A percentile compares a stretch with the other conserved stretches of the same genome.
Conservation (phyloP, 2,113 vertebrate genomes). For the Halichoeres trimaculatus region DNA sequence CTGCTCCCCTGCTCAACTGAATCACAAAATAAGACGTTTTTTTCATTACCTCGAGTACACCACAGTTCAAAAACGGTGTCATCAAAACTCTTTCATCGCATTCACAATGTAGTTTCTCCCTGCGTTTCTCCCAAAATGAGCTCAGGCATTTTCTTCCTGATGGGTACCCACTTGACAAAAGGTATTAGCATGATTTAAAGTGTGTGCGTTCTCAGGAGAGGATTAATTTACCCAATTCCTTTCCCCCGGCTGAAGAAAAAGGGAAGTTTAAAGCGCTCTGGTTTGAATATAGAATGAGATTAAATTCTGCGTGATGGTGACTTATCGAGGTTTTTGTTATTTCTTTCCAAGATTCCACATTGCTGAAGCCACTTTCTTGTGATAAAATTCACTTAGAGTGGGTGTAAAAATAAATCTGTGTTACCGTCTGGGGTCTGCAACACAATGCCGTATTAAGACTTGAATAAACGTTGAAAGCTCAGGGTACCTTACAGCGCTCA, state of each 20-base stretch:
- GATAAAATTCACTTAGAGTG: conserved; percentile 28
- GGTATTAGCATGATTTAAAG: conserved; percentile 64
- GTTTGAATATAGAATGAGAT: conserved; percentile 56
- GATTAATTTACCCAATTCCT: conserved; percentile 53
- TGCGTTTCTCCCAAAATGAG: conserved; percentile 28
- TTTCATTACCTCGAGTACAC: not conserved
- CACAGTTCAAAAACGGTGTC: not conserved
- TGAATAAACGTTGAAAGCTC: conserved; percentile 14
- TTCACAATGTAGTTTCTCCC: conserved; percentile 15
- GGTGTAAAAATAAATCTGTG: conserved; percentile 20
- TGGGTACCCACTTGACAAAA: conserved; percentile 54
- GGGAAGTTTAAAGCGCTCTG: conserved; percentile 30
- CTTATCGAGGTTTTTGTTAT: conserved; percentile 54
- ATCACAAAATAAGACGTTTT: not conserved
- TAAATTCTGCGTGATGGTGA: conserved; percentile 50
- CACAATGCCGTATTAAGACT: not conserved
- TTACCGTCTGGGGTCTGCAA: conserved; percentile 30
- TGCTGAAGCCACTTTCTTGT: conserved; percentile 24
- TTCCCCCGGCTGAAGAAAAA: conserved; percentile 31
- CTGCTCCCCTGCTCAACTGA: not conserved
- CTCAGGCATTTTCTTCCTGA: conserved; percentile 27
- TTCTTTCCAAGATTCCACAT: conserved; percentile 26
- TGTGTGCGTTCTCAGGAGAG: conserved; percentile 48
- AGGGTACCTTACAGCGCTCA: not conserved
- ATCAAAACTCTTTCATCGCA: conserved; percentile 9